Conservation (phyloP, 1,140 invertebrate species). For the Dryas iulia region DNA sequence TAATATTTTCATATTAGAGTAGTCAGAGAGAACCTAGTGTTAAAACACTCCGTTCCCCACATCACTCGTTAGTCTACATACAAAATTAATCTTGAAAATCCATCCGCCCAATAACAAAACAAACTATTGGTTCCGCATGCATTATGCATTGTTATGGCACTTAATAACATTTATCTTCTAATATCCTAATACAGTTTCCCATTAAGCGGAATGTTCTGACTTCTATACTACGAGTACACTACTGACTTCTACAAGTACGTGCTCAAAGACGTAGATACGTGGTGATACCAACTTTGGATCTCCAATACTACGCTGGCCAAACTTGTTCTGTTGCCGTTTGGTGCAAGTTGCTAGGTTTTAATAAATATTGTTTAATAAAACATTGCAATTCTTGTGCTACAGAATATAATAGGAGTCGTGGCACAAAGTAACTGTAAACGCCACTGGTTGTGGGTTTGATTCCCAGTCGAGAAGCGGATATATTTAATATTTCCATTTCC, state of each 20-base stretch:
- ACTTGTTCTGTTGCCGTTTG: conserved; percentile 39
- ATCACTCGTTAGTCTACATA: too few relatives aligned
- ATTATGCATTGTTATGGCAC: not conserved
- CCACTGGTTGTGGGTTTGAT: too few relatives aligned
- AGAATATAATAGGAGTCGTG: too few relatives aligned
- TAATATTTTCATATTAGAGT: too few relatives aligned
- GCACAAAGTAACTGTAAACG: too few relatives aligned
- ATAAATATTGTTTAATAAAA: not conserved
- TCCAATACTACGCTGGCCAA: conserved; percentile 62
- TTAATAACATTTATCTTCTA: conserved; percentile 4
- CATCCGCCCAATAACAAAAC: not conserved
- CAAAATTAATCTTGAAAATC: not conserved
- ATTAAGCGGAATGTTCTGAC: conserved; percentile 3
- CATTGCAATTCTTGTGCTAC: not conserved
- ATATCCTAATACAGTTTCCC: conserved; percentile 8
- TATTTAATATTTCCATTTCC: too few relatives aligned
- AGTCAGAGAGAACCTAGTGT: too few relatives aligned
- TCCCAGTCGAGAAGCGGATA: too few relatives aligned
- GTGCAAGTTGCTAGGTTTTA: conserved; percentile 23
- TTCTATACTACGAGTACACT: conserved; percentile 17
- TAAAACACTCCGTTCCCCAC: too few relatives aligned
- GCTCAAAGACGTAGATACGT: conserved; percentile 37
- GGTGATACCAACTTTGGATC: conserved; percentile 44
- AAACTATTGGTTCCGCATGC: not conserved
- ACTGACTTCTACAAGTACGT: conserved; percentile 25